These are phyloP conservation scores for Pachypanchax playfairii DNA, from an alignment of 2,113 vertebrate genomes.

Conservation along the genomic window DNA sequence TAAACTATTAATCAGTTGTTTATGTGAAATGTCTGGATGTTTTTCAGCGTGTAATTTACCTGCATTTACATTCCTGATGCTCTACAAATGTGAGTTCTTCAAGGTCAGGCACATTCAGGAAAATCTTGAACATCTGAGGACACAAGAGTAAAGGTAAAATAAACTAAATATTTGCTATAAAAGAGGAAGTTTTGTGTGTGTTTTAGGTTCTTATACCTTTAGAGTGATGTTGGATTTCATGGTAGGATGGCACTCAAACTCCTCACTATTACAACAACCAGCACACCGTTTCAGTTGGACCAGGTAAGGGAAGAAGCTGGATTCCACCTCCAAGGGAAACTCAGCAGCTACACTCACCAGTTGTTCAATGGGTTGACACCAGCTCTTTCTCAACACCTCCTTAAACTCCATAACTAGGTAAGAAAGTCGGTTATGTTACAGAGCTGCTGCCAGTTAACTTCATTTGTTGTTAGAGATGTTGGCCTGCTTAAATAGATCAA, in stretches of 20 bases:
- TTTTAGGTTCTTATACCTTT: slow-evolving; percentile 75
- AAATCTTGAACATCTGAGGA: slow-evolving; percentile 66
- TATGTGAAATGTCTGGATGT: background rate
- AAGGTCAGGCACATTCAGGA: slow-evolving; percentile 20
- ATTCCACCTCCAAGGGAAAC: slow-evolving; percentile 84
- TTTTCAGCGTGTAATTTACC: slow-evolving; percentile 51
- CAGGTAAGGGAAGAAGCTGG: slow-evolving; percentile 86
- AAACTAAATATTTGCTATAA: background rate
- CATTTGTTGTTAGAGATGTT: no score
- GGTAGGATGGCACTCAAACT: slow-evolving; percentile 81
- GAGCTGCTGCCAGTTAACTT: no score
- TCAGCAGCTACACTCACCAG: slow-evolving; percentile 87
- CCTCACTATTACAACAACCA: slow-evolving; percentile 87
- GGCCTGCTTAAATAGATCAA: no score
- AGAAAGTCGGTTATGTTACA: no score
- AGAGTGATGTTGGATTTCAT: slow-evolving; percentile 81
- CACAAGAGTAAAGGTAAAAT: background rate
- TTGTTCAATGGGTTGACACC: slow-evolving; percentile 87
- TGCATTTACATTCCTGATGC: slow-evolving; percentile 76
- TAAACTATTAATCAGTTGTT: no score
- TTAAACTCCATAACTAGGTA: slow-evolving; percentile 85
- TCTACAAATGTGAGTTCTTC: slow-evolving; percentile 76
- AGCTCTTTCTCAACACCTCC: slow-evolving; percentile 87
- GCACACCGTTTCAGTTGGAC: slow-evolving; percentile 88
- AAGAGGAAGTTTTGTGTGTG: background rate